Evolutionary conservation across 2,113 vertebrate species (phyloP), one percentile per base, ranked within the genome.

Genomic region (Zeus faber): DNA sequence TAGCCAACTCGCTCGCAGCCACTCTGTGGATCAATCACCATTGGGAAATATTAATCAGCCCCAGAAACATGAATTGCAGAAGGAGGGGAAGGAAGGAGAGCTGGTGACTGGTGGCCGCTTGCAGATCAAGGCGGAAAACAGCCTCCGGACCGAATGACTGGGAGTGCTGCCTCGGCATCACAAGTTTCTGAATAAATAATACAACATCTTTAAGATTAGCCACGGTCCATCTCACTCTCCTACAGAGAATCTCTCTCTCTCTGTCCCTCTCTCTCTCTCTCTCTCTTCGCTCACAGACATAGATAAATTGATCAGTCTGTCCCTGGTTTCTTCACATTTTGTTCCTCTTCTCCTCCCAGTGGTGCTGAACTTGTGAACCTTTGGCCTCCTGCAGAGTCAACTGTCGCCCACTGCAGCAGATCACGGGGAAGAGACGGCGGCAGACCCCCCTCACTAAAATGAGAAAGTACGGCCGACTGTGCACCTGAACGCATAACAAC

Each of bases 171-270:
- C 80, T 79, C 69, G 69, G 80, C 82, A 84, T 83, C 72, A 65
- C 31, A 3, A 74, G 66, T 87, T 87, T 87, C 86, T 85, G 85
- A 89, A 89, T 89, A 89, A 88, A 89, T 89, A 89, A 89, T 85
- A 85, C 64, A 63, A 77, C 40, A 76, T 83, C 86, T 86, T 87
- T 69, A 74, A 80, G 72, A 87, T 89, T 87, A 85, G 72, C 78
- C 78, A 80, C 69, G 85, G 77, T 86, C 65, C 80, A 84, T 81
- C 72, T 88, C 82, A 65, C 71, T 61, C 73, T 74, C 72, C 72
- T 74, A 72, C 76, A 72, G 51, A 62, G 44, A 62, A 72, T 59
- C 65, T 67, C 74, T 44, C 43, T 68, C 31, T 44, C 29, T 37
- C 44, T 73, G 67, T 33, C 58, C 57, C 62, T 64, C 60, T 37